A percentile compares a stretch with the other conserved stretches of the same genome.
Evolutionary conservation across 2,888 invertebrate species (phyloP).

Genomic region (Drosophila formosana): DNA sequence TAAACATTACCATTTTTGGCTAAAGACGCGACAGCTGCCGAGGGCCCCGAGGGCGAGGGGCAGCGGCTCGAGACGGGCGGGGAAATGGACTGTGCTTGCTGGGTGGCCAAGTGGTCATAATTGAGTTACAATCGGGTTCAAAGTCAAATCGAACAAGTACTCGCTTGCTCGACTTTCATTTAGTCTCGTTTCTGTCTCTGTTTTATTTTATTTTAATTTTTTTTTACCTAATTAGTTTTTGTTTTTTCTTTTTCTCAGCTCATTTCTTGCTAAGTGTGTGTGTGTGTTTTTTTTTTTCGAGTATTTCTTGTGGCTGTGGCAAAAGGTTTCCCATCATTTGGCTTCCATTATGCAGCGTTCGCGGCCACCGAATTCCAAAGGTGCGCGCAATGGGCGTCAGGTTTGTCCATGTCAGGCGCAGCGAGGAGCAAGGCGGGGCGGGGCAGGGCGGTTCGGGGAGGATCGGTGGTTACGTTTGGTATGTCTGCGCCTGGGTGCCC

Average conservation of each 20-base stretch:
- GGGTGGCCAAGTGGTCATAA: slow-evolving; percentile 72
- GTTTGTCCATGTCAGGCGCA: slow-evolving; percentile 22
- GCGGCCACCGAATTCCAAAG: slow-evolving; percentile 80
- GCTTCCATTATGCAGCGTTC: slow-evolving; percentile 78
- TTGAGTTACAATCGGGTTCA: slow-evolving; percentile 76
- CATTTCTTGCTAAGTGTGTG: not conserved
- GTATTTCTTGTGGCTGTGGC: slow-evolving; percentile 45
- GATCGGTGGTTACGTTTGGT: slow-evolving; percentile 7
- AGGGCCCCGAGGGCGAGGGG: slow-evolving; percentile 11
- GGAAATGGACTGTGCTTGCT: slow-evolving; percentile 34
- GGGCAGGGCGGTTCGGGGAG: not conserved
- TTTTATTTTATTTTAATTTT: not conserved
- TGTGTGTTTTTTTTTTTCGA: slow-evolving; percentile 11
- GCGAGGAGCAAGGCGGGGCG: not conserved
- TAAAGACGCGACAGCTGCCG: slow-evolving; percentile 76
- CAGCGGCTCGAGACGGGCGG: not conserved
- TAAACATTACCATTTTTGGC: slow-evolving; percentile 80
- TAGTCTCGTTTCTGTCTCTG: slow-evolving; percentile 43
- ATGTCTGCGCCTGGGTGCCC: slow-evolving; percentile 70
- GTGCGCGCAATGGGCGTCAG: slow-evolving; percentile 65
- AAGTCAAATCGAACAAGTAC: slow-evolving; percentile 70
- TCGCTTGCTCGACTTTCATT: slow-evolving; percentile 64
- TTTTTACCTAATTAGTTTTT: slow-evolving; percentile 73
- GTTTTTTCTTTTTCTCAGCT: slow-evolving; percentile 19
- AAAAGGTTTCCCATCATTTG: slow-evolving; percentile 82